Base-by-base conservation (phyloP, 2,113 vertebrate species). In the Piprites chloris region DNA sequence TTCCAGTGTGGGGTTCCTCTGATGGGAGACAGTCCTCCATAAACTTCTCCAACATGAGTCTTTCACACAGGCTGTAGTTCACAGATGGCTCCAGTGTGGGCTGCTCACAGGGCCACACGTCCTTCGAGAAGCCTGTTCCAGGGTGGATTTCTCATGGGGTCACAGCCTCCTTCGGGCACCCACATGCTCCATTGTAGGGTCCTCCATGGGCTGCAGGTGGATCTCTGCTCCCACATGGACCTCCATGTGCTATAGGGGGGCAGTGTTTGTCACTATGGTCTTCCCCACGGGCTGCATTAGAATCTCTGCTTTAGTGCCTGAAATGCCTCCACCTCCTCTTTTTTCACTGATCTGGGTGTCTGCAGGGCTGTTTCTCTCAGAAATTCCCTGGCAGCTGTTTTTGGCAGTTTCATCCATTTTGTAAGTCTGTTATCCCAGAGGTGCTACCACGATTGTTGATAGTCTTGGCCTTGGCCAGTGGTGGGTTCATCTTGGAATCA, bases 301-400 rank as follows among this genome's bases (percentile, higher is more conserved):
- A 79, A 65, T n/a, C 0, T 3, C 6, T 79, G 7, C 27, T 65
- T 41, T 3, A 1, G 16, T 0, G 0, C 15, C 22, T 42, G 26
- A 10, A 15, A 6, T 30, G 52, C 9, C 6, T 78, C 10, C 14
- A 55, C 6, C 26, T 28, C 2, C 3, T 67, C 47, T 18, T 62
- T 82, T 18, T 50, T 13, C 59, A 41, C 14, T 41, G 47, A 22
- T 16, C 13, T 78, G 17, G 7, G 9, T 52, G 16, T 46, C 47
- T 63, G 42, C 52, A 33, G 42, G 9, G 53, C 4, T 78, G 6
- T 9, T 41, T 14, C 26, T 53, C 20, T 62, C 27, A 7, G 6
- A 18, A 32, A 12, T 26, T 41, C 46, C 53, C 39, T 35, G 13
- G 37, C 7, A 52, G 33, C 23, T 20, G 15, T 6, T 39, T 67